Evolutionary conservation across 2,888 invertebrate species (phyloP).

Genomic region (Lasioglossum pauxillum): DNA sequence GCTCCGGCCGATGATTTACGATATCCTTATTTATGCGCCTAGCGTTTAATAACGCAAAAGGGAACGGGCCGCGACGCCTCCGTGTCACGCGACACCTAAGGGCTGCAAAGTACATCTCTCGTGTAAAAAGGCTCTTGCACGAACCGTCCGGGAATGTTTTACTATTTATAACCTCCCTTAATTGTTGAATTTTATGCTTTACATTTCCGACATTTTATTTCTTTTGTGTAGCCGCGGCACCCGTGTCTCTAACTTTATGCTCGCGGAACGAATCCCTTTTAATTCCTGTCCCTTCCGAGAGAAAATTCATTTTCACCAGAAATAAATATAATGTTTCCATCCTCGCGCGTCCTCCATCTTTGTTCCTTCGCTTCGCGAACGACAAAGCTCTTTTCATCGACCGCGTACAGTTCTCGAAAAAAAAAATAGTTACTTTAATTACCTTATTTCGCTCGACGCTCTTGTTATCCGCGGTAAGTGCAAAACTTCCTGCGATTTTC

Average conservation of each 20-base stretch:
- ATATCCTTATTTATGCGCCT: slow-evolving; percentile 59
- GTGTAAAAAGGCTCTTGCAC: slow-evolving; percentile 6
- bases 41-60: slow-evolving; percentile 56
- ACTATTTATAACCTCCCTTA: slow-evolving; percentile 8
- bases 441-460: neutral
- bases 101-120: slow-evolving; percentile 21
- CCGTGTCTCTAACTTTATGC: neutral
- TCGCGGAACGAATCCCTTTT: neutral
- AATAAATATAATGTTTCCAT: neutral
- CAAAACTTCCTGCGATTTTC: neutral
- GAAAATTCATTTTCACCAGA: neutral
- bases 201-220: slow-evolving; percentile 10
- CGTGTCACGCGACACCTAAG: slow-evolving; percentile 56
- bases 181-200: slow-evolving; percentile 18
- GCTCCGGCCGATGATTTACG: slow-evolving; percentile 55
- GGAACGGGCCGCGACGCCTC: slow-evolving; percentile 40
- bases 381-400: neutral
- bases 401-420: neutral
- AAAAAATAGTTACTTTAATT: neutral
- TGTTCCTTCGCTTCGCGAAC: neutral
- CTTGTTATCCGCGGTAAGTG: neutral
- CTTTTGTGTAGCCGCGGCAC: neutral
- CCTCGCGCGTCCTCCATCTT: neutral
- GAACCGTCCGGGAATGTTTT: neutral
- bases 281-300: neutral